Percentiles rank a stretch among this genome's conserved stretches.
phyloP scores from a whole-genome alignment of 2,113 vertebrate species.

The Athene cunicularia region DNA sequence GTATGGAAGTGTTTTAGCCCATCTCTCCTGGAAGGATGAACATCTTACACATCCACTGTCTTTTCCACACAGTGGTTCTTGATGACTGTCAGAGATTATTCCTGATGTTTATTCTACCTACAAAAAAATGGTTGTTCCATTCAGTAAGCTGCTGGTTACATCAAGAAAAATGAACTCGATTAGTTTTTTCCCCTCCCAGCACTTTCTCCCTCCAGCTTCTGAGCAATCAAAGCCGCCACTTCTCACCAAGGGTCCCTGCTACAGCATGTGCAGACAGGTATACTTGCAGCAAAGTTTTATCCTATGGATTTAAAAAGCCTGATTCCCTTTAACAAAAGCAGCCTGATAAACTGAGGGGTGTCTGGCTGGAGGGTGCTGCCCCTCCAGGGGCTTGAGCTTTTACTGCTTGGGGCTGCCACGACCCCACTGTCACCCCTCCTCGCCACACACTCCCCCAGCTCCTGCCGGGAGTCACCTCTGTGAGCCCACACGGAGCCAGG shows the following conservation, averaged over 20 bases:
- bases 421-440: not conserved
- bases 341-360: not conserved
- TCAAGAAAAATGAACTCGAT: not conserved
- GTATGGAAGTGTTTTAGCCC: not conserved
- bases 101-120: not conserved
- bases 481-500: not conserved
- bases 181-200: not conserved
- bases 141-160: not conserved
- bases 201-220: not conserved
- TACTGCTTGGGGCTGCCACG: not conserved
- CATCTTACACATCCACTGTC: not conserved
- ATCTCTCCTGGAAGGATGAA: not conserved
- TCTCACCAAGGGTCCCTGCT: not conserved
- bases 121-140: not conserved
- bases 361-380: not conserved
- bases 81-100: not conserved
- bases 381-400: not conserved
- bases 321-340: not conserved
- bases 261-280: accelerated
- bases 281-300: not conserved
- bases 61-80: accelerated
- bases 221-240: accelerated
- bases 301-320: not conserved
- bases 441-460: accelerated
- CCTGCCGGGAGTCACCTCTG: not conserved